These are phyloP conservation scores for Sphenodon punctatus DNA, from an alignment of 2,797 vertebrate species.

Conservation along the genomic window DNA sequence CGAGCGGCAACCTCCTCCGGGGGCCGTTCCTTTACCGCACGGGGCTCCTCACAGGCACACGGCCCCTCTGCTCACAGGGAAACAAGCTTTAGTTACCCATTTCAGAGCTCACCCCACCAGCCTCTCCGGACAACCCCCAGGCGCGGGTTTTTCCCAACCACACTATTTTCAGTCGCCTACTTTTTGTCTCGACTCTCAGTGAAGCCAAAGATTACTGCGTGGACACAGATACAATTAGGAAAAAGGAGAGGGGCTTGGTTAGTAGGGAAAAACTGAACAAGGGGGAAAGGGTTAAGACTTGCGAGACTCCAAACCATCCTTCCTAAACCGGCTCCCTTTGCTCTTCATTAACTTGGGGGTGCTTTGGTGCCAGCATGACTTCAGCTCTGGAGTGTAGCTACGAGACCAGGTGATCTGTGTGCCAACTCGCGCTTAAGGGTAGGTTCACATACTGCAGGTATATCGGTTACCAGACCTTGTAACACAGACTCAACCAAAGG, in stretches of 20 bases:
- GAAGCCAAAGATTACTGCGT: not conserved
- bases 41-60: constrained; percentile 52
- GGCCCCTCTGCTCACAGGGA: constrained; percentile 72
- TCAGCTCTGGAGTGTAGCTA: not conserved
- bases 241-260: too few relatives aligned
- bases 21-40: constrained; percentile 81
- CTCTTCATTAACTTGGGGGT: too few relatives aligned
- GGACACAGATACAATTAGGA: not conserved
- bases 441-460: not conserved
- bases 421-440: not conserved
- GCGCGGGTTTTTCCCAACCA: too few relatives aligned
- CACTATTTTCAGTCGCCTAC: not conserved
- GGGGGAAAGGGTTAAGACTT: not conserved
- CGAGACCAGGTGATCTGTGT: not conserved
- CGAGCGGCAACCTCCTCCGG: constrained; percentile 88
- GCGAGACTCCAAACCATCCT: too few relatives aligned
- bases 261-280: not conserved
- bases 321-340: too few relatives aligned
- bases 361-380: too few relatives aligned
- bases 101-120: too few relatives aligned
- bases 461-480: not conserved
- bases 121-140: too few relatives aligned
- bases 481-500: not conserved
- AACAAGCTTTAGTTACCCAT: not conserved
- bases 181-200: not conserved